Evolutionary conservation across 1,140 invertebrate species (phyloP), one percentile per base, ranked within the genome.

Genomic region (Cydia strobilella): DNA sequence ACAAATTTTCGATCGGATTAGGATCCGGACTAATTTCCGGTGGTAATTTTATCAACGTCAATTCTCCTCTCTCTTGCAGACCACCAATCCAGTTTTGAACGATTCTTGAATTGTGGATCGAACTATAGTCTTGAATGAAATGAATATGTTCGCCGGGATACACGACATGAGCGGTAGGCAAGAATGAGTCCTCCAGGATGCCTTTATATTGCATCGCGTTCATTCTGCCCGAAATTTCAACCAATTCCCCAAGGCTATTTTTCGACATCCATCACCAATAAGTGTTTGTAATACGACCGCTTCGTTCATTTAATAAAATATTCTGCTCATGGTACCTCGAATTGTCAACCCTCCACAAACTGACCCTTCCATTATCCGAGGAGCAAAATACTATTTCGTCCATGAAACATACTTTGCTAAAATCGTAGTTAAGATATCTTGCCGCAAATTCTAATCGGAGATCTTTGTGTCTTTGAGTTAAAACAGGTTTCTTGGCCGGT

Each of bases 361-460:
- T 25, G 3, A 65, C 62, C 13, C 62, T 65, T 3, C 62, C 62
- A 13, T 65, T 27, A 3, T 65, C 20, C 5, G 20, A 25, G 62
- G 62, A 25, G 13, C 20, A 25, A 65, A 65, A 65, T 12, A 27
- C 23, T 27, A 13, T 65, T 27, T 65, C 62, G 4, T 65, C 62
- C 62, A 65, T 27, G 12, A 65, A 65, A 13, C 20, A 25, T 13
- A 65, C 62, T 7, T 65, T 65, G 13, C 20, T 25, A 4, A 65
- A 65, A 4, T 65, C 62, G 25, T 65, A 27, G 20, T 65, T 62
- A n/a, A 62, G 23, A 7, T 62, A 62, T 62, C 18, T 62, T 62
- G 18, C 54, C 23, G 54, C 54, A 23, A 62, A 62, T 62, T 23
- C 18, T 62, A 62, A 23, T 7, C 54, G n/a, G 3, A 62, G 54